Conservation (phyloP, 2,888 invertebrate species). For the Microctonus aethiopoides region DNA sequence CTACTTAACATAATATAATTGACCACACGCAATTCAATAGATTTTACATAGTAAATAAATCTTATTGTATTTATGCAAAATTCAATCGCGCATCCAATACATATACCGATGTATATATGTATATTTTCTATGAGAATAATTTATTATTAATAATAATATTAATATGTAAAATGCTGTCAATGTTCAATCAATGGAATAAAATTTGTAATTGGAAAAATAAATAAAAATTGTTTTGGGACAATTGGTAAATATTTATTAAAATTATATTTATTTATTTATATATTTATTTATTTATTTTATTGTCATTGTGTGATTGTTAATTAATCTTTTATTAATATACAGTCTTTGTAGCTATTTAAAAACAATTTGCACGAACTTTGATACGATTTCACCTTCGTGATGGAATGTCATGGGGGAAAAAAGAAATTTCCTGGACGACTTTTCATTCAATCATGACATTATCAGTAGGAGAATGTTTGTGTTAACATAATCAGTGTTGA, state of each 20-base stretch:
- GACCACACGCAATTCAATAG: conserved; percentile 65
- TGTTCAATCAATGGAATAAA: not conserved
- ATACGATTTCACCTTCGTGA: conserved; percentile 34
- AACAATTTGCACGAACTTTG: not conserved
- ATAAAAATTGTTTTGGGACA: not conserved
- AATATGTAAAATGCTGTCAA: too few relatives aligned
- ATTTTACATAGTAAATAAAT: conserved; percentile 62
- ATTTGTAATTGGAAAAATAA: not conserved
- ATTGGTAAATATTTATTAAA: not conserved
- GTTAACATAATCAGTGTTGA: too few relatives aligned
- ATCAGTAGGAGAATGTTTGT: too few relatives aligned
- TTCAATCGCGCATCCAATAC: not conserved
- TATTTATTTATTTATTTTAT: not conserved
- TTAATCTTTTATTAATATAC: not conserved
- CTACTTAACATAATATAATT: conserved; percentile 67
- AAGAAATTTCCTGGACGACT: not conserved
- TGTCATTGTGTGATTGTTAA: not conserved
- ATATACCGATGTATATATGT: too few relatives aligned
- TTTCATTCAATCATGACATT: not conserved
- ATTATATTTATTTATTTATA: not conserved
- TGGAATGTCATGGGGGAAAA: conserved; percentile 27
- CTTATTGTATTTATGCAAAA: conserved; percentile 46
- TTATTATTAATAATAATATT: too few relatives aligned
- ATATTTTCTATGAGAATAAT: too few relatives aligned
- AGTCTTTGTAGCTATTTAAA: not conserved